phyloP scores from a whole-genome alignment of 2,113 vertebrate genomes.

The Neopipo cinnamomea region DNA sequence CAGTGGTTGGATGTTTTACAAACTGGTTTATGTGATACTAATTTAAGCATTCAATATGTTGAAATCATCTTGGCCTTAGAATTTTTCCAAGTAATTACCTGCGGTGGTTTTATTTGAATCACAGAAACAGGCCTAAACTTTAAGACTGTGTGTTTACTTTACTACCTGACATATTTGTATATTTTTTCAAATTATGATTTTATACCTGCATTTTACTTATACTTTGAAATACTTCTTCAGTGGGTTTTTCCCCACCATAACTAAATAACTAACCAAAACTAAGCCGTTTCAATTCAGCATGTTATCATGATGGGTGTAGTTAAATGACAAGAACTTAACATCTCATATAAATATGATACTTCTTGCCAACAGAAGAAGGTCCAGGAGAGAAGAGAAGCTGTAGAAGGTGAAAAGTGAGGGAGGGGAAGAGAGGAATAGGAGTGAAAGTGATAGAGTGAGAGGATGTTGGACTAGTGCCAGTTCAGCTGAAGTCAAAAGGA shows the following conservation, averaged over 20 bases:
- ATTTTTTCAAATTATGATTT: background rate
- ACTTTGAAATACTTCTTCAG: background rate
- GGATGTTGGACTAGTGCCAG: background rate
- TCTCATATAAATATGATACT: background rate
- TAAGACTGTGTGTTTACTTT: background rate
- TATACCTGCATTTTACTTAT: background rate
- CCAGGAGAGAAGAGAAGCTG: background rate
- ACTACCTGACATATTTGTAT: background rate
- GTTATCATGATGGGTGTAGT: accelerated
- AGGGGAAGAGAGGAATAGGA: background rate
- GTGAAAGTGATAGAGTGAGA: background rate
- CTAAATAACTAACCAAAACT: background rate
- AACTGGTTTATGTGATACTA: background rate
- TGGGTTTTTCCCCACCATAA: background rate
- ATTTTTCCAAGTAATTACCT: slow-evolving; percentile 7
- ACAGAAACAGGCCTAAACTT: background rate
- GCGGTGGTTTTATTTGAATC: background rate
- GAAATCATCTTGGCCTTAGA: background rate
- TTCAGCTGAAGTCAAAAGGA: background rate
- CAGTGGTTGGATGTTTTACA: background rate
- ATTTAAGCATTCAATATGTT: background rate
- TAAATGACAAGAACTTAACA: background rate
- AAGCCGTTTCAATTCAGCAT: background rate
- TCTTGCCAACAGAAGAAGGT: background rate
- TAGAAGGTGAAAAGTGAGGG: background rate